Percentiles rank a stretch among this genome's conserved stretches.
phyloP scores from a whole-genome alignment of 2,888 invertebrate genomes.

The Chrysolina haemoptera region DNA sequence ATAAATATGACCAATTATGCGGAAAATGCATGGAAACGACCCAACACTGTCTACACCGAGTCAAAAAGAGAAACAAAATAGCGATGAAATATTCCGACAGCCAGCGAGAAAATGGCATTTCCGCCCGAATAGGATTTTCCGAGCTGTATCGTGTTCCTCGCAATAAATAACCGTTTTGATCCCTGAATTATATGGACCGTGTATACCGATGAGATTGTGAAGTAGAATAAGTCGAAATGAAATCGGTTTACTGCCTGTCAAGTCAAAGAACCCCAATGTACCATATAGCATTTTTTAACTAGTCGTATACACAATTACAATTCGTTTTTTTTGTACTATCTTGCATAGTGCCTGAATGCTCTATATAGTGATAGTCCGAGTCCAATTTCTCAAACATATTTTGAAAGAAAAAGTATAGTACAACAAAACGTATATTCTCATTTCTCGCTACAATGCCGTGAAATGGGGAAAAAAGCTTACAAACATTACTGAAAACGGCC shows the following conservation, averaged over 20 bases:
- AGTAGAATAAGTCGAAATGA: neutral
- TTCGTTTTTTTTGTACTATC: too few relatives aligned
- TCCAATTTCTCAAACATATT: too few relatives aligned
- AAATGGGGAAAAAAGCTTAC: too few relatives aligned
- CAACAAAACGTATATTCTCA: too few relatives aligned
- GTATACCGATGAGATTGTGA: neutral
- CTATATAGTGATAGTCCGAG: too few relatives aligned
- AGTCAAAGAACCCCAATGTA: too few relatives aligned
- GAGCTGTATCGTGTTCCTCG: constrained; percentile 28
- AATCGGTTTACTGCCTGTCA: neutral
- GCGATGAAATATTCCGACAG: constrained; percentile 8
- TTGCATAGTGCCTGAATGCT: too few relatives aligned
- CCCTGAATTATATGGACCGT: neutral
- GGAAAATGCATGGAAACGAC: neutral
- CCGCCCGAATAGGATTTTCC: constrained; percentile 22
- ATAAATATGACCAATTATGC: constrained; percentile 9
- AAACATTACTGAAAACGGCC: too few relatives aligned
- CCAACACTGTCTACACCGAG: neutral
- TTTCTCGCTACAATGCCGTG: too few relatives aligned
- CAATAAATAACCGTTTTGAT: constrained; percentile 32
- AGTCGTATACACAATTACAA: too few relatives aligned
- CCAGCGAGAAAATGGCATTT: constrained; percentile 8
- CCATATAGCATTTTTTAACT: too few relatives aligned
- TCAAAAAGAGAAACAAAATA: neutral
- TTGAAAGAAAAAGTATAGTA: too few relatives aligned